phyloP scores from a whole-genome alignment of 2,113 vertebrate species.

The Chamaetylas fuelleborni region DNA sequence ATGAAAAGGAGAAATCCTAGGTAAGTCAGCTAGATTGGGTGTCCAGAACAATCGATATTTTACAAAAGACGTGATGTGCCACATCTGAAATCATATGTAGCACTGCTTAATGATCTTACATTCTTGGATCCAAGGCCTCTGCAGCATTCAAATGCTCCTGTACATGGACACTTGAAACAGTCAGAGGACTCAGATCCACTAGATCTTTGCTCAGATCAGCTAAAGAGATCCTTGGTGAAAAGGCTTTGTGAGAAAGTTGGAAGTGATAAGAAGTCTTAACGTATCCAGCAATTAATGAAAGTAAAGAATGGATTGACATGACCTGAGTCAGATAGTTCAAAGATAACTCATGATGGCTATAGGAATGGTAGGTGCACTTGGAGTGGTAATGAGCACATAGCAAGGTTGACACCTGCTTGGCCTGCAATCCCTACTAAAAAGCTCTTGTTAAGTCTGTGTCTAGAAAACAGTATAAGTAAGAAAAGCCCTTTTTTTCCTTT shows the following conservation, averaged over 20 bases:
- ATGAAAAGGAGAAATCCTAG: background rate
- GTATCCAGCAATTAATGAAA: background rate
- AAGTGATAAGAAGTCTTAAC: background rate
- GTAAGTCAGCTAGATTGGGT: background rate
- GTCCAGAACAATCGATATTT: background rate
- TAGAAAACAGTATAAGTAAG: background rate
- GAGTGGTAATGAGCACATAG: background rate
- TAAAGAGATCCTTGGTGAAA: background rate
- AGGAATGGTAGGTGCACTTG: background rate
- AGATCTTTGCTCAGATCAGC: background rate
- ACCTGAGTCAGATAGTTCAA: background rate
- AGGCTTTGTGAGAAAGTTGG: background rate
- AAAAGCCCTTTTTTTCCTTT: background rate
- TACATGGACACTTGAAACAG: background rate
- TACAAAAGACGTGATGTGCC: background rate
- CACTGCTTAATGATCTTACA: background rate
- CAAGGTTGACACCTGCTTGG: background rate
- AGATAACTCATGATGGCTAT: background rate
- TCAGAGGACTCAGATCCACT: background rate
- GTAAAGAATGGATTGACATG: background rate
- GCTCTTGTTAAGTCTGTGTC: background rate
- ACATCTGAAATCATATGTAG: background rate
- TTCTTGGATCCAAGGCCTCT: background rate
- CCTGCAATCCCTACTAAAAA: background rate
- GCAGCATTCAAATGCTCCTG: background rate